Evolutionary conservation across 2,113 vertebrate genomes (phyloP).

Genomic region (Dipodomys stephensi): DNA sequence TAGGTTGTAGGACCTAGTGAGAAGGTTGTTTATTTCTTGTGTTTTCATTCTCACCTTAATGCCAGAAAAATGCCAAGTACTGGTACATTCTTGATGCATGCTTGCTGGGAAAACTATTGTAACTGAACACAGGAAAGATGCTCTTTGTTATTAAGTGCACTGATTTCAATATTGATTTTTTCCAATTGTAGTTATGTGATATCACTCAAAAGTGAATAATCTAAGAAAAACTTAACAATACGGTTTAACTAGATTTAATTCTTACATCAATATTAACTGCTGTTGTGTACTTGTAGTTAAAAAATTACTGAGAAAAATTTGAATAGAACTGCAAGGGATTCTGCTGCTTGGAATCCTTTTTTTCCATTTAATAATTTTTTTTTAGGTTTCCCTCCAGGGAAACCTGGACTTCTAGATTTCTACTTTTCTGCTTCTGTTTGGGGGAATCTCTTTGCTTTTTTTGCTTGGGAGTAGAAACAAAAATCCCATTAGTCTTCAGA

Average conservation of each 20-base stretch:
- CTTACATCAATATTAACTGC: background rate
- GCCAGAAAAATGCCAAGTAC: background rate
- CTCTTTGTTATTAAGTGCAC: background rate
- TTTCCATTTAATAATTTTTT: conserved; percentile 28
- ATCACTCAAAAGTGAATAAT: background rate
- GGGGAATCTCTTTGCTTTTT: conserved; percentile 6
- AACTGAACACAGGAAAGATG: background rate
- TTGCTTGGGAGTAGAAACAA: conserved; percentile 31
- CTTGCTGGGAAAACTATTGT: background rate
- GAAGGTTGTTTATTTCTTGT: conserved; percentile 30
- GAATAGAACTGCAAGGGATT: background rate
- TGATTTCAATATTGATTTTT: background rate
- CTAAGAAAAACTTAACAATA: conserved; percentile 39
- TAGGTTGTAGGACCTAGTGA: background rate
- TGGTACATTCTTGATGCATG: background rate
- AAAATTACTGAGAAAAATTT: conserved; percentile 3
- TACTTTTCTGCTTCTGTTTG: background rate
- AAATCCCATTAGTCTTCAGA: background rate
- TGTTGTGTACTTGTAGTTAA: conserved; percentile 20
- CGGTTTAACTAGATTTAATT: background rate
- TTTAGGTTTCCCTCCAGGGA: background rate
- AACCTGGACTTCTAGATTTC: background rate
- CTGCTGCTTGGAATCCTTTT: background rate
- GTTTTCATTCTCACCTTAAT: background rate
- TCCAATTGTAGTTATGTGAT: background rate